Evolutionary conservation across 2,113 vertebrate species (phyloP).

Genomic region (Campylomormyrus numenius): DNA sequence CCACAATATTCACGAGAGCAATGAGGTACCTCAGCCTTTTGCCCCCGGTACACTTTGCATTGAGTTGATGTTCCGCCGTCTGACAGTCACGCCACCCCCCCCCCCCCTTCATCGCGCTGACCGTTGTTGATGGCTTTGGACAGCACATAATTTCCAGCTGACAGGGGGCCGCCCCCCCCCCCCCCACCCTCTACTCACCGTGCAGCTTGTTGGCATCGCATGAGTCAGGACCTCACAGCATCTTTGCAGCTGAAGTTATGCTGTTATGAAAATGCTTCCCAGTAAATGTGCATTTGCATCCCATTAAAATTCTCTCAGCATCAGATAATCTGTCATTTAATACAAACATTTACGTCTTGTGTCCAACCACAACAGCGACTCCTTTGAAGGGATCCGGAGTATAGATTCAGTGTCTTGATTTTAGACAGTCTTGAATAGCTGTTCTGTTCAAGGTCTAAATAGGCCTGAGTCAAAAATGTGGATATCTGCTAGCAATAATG

Average conservation of each 20-base stretch:
- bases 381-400: neutral
- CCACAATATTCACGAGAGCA: slow-evolving; percentile 87
- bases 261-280: neutral
- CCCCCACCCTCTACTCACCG: neutral
- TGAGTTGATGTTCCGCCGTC: neutral
- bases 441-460: neutral
- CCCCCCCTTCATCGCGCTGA: neutral
- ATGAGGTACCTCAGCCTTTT: slow-evolving; percentile 65
- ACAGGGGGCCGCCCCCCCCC: neutral
- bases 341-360: neutral
- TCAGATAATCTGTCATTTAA: neutral
- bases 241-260: neutral
- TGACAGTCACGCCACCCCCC: neutral
- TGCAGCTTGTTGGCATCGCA: neutral
- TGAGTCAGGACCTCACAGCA: neutral
- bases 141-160: neutral
- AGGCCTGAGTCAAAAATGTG: neutral
- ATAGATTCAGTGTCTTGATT: neutral
- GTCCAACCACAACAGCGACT: neutral
- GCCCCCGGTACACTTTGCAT: neutral
- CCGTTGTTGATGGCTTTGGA: neutral
- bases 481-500: neutral
- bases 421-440: neutral
- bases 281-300: neutral
- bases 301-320: neutral